Conservation (phyloP, 2,113 vertebrate genomes). For the Tupaia tana region DNA sequence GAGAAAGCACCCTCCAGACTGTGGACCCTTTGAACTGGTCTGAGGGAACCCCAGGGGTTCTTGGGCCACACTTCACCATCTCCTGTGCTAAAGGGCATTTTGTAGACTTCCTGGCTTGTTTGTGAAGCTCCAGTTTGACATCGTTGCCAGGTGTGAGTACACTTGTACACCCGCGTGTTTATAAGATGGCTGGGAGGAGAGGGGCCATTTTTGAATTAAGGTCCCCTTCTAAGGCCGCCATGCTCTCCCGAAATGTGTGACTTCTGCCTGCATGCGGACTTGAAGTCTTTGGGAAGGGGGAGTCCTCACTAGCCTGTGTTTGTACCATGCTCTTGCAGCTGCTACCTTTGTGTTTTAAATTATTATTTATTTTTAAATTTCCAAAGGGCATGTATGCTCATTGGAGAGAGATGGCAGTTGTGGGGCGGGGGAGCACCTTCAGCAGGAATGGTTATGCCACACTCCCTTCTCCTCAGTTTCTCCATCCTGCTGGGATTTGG, state of each 20-base stretch:
- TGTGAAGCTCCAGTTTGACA: neutral
- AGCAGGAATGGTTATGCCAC: too few species aligned
- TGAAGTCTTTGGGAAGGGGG: neutral
- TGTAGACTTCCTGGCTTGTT: neutral
- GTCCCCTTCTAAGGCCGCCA: neutral
- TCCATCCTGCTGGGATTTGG: too few species aligned
- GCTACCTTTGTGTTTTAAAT: too few species aligned
- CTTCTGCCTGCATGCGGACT: fast-evolving
- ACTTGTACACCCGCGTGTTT: fast-evolving
- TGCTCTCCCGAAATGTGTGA: neutral
- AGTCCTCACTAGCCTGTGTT: too few species aligned
- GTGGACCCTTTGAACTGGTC: neutral
- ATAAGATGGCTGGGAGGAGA: neutral
- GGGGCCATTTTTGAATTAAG: neutral
- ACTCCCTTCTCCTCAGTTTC: too few species aligned
- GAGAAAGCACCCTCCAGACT: neutral
- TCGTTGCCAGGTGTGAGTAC: neutral
- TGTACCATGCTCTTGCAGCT: too few species aligned
- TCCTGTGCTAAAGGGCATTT: too few species aligned
- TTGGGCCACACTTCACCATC: neutral
- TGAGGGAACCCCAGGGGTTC: neutral
- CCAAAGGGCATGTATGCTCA: too few species aligned
- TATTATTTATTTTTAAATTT: too few species aligned
- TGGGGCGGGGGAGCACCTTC: too few species aligned
- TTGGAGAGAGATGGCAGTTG: too few species aligned